Conservation (phyloP, 1,140 invertebrate genomes). For the Solenopsis fugax region DNA sequence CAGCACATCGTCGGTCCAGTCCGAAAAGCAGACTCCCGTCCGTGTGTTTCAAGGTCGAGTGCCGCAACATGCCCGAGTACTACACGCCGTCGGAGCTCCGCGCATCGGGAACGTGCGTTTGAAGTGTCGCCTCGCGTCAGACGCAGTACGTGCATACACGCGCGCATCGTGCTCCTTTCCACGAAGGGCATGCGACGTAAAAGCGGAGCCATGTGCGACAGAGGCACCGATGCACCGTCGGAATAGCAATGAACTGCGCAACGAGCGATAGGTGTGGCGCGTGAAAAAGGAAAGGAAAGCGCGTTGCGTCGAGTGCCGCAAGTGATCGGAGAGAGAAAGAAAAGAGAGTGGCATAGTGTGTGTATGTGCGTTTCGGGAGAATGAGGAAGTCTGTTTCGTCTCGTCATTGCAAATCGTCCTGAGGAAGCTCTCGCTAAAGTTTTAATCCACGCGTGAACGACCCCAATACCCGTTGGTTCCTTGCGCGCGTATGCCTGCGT, state of each 20-base stretch:
- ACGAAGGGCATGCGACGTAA: neutral
- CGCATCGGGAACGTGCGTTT: no score
- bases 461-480: neutral
- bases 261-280: slow-evolving; percentile 72
- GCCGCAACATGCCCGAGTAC: neutral
- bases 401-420: neutral
- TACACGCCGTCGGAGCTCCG: no score
- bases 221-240: slow-evolving; percentile 12
- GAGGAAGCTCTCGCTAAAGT: neutral
- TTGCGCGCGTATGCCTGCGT: neutral
- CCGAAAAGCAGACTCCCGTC: neutral
- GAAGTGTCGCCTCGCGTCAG: neutral
- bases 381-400: slow-evolving; percentile 10
- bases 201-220: slow-evolving; percentile 4
- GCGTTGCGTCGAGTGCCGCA: slow-evolving; percentile 17
- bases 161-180: neutral
- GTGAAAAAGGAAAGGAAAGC: slow-evolving; percentile 69
- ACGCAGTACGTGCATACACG: neutral
- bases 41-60: neutral
- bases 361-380: slow-evolving; percentile 28
- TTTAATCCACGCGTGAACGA: neutral
- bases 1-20: neutral
- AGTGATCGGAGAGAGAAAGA: slow-evolving; percentile 12
- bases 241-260: slow-evolving; percentile 67
- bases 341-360: slow-evolving; percentile 1